phyloP scores from a whole-genome alignment of 1,140 invertebrate species.

The Pissodes strobi region DNA sequence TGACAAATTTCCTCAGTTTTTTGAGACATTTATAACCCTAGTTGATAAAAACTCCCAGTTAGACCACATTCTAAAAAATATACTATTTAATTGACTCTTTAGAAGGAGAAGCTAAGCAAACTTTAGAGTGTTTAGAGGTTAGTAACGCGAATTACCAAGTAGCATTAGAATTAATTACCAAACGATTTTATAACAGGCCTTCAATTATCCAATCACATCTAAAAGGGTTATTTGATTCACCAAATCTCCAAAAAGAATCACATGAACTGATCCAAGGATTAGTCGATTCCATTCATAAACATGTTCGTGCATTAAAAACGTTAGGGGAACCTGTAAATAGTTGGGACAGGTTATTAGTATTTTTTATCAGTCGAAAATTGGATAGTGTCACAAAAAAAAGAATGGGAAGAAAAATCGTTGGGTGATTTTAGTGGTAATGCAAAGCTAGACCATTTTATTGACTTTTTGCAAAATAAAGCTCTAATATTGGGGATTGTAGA shows the following conservation, averaged over 20 bases:
- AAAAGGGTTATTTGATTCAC: neutral
- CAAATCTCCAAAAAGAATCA: neutral
- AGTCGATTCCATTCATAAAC: too few relatives aligned
- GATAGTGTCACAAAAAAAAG: too few relatives aligned
- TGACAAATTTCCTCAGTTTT: conserved; percentile 1
- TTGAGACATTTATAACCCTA: neutral
- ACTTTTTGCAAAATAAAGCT: too few relatives aligned
- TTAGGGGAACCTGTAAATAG: too few relatives aligned
- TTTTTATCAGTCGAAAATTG: too few relatives aligned
- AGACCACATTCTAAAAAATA: neutral
- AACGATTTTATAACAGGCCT: neutral
- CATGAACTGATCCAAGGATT: neutral
- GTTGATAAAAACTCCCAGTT: neutral
- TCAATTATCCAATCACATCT: neutral
- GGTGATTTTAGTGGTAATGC: too few relatives aligned
- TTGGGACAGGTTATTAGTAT: too few relatives aligned
- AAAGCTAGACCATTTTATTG: too few relatives aligned
- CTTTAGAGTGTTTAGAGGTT: neutral
- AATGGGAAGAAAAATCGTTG: too few relatives aligned
- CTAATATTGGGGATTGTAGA: too few relatives aligned
- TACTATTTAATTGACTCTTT: neutral
- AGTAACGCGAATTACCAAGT: neutral
- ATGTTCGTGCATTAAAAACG: too few relatives aligned
- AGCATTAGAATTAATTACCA: neutral
- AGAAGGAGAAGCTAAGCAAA: neutral